These are phyloP conservation scores for Neofelis nebulosa DNA, from an alignment of 2,113 vertebrate genomes.

Conservation along the genomic window DNA sequence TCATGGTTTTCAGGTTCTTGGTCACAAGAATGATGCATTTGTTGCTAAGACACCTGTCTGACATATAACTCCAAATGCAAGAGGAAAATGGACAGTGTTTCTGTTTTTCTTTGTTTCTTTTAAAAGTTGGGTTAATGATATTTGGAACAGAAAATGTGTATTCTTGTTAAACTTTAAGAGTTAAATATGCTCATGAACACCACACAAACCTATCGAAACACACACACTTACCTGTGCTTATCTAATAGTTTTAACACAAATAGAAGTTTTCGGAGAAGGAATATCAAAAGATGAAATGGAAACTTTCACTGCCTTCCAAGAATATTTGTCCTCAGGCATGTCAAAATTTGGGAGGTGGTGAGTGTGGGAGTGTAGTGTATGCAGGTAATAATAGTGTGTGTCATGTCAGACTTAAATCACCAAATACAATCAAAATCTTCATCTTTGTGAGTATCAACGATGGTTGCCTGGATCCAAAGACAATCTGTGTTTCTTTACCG, in stretches of 20 bases:
- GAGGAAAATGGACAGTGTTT: neutral
- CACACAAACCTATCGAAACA: neutral
- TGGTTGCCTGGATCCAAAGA: neutral
- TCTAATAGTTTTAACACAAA: neutral
- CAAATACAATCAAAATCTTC: neutral
- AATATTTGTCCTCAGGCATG: neutral
- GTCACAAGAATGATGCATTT: neutral
- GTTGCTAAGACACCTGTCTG: neutral
- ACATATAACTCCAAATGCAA: neutral
- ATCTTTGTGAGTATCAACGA: neutral
- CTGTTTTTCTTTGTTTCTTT: neutral
- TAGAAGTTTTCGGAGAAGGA: slow-evolving; percentile 20
- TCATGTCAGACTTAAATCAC: neutral
- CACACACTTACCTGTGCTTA: neutral
- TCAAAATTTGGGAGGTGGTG: neutral
- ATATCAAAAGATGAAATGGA: neutral
- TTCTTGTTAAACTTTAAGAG: neutral
- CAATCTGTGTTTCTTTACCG: neutral
- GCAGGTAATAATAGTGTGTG: neutral
- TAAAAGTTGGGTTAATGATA: neutral
- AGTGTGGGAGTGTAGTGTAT: neutral
- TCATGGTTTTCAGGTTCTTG: neutral
- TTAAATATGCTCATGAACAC: neutral
- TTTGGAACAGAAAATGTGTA: neutral
- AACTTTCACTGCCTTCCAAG: neutral